Evolutionary conservation across 2,797 vertebrate genomes (phyloP), one percentile per base, ranked within the genome.

Genomic region (Malacoraja senta): DNA sequence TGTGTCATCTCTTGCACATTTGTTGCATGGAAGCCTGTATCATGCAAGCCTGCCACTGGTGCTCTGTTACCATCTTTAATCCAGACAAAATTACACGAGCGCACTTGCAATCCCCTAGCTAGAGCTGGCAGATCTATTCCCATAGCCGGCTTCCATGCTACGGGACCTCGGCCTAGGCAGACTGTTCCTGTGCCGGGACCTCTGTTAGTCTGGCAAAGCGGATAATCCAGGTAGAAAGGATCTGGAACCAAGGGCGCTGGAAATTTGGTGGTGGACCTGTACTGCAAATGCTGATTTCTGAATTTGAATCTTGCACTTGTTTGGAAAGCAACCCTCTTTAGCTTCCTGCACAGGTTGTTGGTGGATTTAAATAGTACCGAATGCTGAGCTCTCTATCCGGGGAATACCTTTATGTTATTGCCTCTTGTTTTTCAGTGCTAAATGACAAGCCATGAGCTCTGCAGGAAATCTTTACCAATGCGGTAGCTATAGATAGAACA

Each of bases 331-430:
- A 93, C 13, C 93, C 93, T 94, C 93, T 94, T 68, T 0, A 93
- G 94, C 94, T 93, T 94, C 92, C 93, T 35, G 93, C 94, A 94
- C 83, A 94, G 94, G 94, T 94, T 94, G 94, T 93, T 94, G 94
- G 94, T 94, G 93, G 94, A 94, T 93, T 93, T 94, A 88, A 93
- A 93, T 7, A 93, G 93, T 80, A 76, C 24, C 93, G 94, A 93
- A 1, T 53, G 93, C 93, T 68, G 94, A 93, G 8, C 93, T 93
- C 93, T 93, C 94, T 94, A 68, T 95, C 93, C 93, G 94, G 81
- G 76, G 94, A 93, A 83, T 94, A 79, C 93, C 91, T 38, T 93
- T 93, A 93, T 94, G 94, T 94, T 84, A n/a, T 12, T 0, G 95
- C 91, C 94, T 74, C 95, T 6, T 93, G 8, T 93, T 86, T 21